A percentile compares a stretch with the other conserved stretches of the same genome.
These are phyloP conservation scores for Adela reaumurella DNA, from an alignment of 2,888 invertebrate species.

Conservation along the genomic window DNA sequence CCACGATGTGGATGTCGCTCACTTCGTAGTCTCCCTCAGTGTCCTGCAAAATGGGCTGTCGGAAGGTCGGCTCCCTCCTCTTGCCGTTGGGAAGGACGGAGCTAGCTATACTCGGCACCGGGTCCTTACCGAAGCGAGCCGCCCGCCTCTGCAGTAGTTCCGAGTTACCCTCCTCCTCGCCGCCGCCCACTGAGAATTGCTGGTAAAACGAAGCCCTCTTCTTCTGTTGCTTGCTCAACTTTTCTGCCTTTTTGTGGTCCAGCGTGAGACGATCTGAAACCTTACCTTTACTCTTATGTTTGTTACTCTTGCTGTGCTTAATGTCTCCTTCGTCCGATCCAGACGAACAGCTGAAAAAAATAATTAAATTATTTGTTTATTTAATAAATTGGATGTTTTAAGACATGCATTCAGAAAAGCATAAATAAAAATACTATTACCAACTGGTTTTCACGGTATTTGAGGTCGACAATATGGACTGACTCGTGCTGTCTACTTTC, in stretches of 20 bases:
- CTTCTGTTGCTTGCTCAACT: constrained; percentile 48
- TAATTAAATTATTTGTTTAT: too few relatives aligned
- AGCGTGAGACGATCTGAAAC: constrained; percentile 56
- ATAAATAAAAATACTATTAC: too few relatives aligned
- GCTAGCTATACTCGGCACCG: constrained; percentile 47
- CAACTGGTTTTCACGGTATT: too few relatives aligned
- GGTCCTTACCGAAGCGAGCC: constrained; percentile 70
- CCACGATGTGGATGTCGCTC: constrained; percentile 86
- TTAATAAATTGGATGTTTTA: too few relatives aligned
- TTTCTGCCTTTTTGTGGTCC: constrained; percentile 38
- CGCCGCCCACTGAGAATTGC: constrained; percentile 61
- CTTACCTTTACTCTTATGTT: constrained; percentile 40
- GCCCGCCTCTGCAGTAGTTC: constrained; percentile 85
- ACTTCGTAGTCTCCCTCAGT: constrained; percentile 74
- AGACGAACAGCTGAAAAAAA: constrained; percentile 44
- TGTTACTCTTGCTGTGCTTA: constrained; percentile 25
- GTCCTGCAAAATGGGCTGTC: constrained; percentile 52
- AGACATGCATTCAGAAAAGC: too few relatives aligned
- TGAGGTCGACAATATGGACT: too few relatives aligned
- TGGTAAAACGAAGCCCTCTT: constrained; percentile 63
- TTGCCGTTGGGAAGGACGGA: constrained; percentile 31
- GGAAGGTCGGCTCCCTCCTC: constrained; percentile 27
- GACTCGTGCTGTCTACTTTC: too few relatives aligned
- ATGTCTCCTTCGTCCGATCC: constrained; percentile 54
- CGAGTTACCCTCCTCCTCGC: constrained; percentile 67